A percentile compares a stretch with the other conserved stretches of the same genome.
These are phyloP conservation scores for Callocephalon fimbriatum DNA, from an alignment of 2,113 vertebrate genomes.

Conservation along the genomic window DNA sequence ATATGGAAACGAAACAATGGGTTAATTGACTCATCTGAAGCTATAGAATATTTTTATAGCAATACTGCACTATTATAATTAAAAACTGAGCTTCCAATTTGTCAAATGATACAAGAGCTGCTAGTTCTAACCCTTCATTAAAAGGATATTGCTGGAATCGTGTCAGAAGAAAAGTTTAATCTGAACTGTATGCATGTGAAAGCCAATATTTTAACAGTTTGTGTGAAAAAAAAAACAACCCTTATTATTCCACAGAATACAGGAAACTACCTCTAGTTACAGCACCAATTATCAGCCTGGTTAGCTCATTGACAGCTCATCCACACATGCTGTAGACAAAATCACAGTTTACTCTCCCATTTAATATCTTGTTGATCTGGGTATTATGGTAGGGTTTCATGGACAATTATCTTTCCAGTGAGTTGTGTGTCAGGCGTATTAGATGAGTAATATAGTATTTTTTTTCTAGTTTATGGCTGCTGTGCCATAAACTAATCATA, in stretches of 20 bases:
- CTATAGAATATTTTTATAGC: background rate
- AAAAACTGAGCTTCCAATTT: background rate
- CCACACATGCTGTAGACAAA: background rate
- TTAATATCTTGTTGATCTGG: background rate
- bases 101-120: background rate
- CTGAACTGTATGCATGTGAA: background rate
- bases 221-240: background rate
- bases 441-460: background rate
- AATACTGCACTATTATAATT: background rate
- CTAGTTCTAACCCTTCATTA: background rate
- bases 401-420: background rate
- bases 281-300: background rate
- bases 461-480: background rate
- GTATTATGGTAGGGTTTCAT: background rate
- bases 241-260: background rate
- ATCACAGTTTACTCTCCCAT: background rate
- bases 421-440: background rate
- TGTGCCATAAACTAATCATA: background rate
- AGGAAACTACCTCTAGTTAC: background rate
- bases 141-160: background rate
- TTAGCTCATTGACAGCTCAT: background rate
- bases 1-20: background rate
- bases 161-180: background rate
- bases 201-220: background rate
- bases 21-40: background rate